Evolutionary conservation across 2,113 vertebrate species (phyloP), one percentile per base, ranked within the genome.

Genomic region (Lophura nycthemera): DNA sequence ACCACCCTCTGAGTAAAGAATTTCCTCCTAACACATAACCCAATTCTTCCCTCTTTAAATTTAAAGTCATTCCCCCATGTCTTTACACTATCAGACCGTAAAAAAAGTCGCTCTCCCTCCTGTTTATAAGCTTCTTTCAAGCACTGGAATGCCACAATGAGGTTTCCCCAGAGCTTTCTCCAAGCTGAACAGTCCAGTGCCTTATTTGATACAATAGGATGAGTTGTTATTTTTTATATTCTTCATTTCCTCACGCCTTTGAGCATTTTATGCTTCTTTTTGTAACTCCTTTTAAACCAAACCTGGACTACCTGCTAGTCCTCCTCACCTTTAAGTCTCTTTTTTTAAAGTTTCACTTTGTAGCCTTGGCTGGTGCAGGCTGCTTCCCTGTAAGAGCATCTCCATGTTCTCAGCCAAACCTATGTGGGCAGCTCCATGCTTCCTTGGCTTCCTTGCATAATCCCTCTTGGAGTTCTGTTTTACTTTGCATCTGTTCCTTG

Each of bases 171-270:
- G 52, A 54, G 52, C 27, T 9, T 30, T 54, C 52, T 54, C 52
- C 15, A 29, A 9, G 27, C 52, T 54, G 52, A 29, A 17, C 52
- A 54, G 52, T 27, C 52, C 27, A 54, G 52, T 27, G 65, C 77
- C 64, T 47, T 86, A 92, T 92, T 88, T 83, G 61, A 82, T 94
- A 72, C 63, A 88, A 72, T 16, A 78, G 93, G 87, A 95, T 20
- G 70, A 96, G 85, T 93, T 96, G 86, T 97, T 97, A 91, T 96
- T 96, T 95, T 94, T 96, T 91, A 69, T 90, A 54, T 42, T 92
- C 45, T 76, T 40, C 18, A 12, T 79, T 95, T 91, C 40, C 83
- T 86, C 54, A 78, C 47, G 91, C 76, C 64, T 86, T 81, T 83
- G 93, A 90, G 90, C 30, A 57, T 88, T 52, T 92, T 84, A 38